Evolutionary conservation across 1,140 invertebrate genomes (phyloP).

Genomic region (Bactericera cockerelli): DNA sequence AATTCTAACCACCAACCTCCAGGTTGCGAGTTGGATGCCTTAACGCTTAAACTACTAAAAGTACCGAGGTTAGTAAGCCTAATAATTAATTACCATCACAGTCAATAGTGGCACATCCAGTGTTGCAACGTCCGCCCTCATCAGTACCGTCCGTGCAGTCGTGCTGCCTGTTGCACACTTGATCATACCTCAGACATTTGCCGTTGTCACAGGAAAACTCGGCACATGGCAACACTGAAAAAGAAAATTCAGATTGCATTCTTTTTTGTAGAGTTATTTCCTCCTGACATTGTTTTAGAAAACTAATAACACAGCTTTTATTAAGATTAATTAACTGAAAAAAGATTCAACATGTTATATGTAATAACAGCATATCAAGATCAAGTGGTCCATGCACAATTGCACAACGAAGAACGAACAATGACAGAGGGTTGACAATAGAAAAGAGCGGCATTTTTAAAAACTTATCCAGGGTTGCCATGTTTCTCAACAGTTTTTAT

Average conservation of each 20-base stretch:
- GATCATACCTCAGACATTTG: conserved; percentile 27
- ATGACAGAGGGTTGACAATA: too few relatives aligned
- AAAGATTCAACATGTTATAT: not conserved
- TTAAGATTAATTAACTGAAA: not conserved
- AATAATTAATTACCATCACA: conserved; percentile 13
- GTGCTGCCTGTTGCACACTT: conserved; percentile 20
- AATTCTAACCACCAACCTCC: too few relatives aligned
- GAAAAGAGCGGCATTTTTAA: too few relatives aligned
- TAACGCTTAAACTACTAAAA: too few relatives aligned
- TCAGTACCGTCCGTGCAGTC: conserved; percentile 23
- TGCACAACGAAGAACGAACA: too few relatives aligned
- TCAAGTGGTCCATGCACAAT: too few relatives aligned
- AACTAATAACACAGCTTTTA: not conserved
- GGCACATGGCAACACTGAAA: conserved; percentile 16
- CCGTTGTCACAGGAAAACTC: conserved; percentile 31
- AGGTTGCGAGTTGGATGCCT: too few relatives aligned
- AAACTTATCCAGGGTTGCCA: too few relatives aligned
- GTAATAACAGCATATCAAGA: not conserved
- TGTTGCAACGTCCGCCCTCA: conserved; percentile 21
- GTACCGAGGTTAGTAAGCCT: too few relatives aligned
- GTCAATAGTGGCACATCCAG: not conserved
- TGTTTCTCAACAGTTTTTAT: too few relatives aligned
- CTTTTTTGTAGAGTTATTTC: not conserved
- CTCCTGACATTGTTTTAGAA: not conserved
- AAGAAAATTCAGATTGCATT: conserved; percentile 4